Conservation (phyloP, 2,888 invertebrate genomes). For the Mimumesa dahlbomi region DNA sequence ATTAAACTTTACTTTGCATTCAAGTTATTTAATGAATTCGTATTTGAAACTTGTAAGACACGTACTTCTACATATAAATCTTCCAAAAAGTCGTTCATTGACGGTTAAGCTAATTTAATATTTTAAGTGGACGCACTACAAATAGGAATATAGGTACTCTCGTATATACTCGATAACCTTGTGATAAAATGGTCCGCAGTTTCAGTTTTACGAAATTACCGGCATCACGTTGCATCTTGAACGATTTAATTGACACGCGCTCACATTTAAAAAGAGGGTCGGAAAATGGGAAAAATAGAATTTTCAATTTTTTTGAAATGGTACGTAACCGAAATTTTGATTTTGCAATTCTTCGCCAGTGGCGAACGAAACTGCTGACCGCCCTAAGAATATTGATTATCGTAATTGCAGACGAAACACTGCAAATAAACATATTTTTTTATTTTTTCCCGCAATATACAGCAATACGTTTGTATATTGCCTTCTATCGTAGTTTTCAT, state of each 20-base stretch:
- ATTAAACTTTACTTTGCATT: no score
- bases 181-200: constrained; percentile 34
- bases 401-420: constrained; percentile 29
- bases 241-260: not conserved
- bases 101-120: constrained; percentile 29
- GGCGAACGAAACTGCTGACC: constrained; percentile 26
- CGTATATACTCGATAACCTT: constrained; percentile 24
- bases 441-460: constrained; percentile 31
- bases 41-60: no score
- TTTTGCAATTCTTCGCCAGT: no score
- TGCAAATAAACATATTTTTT: constrained; percentile 31
- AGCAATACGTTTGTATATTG: constrained; percentile 3
- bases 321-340: no score
- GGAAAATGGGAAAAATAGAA: no score
- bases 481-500: constrained; percentile 12
- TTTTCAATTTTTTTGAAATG: not conserved
- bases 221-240: not conserved
- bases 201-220: constrained; percentile 10
- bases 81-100: no score
- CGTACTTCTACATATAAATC: no score
- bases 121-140: constrained; percentile 26
- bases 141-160: constrained; percentile 27
- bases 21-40: no score
- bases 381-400: constrained; percentile 33
- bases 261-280: not conserved